phyloP scores from a whole-genome alignment of 2,113 vertebrate species.

The Nettapus auritus region DNA sequence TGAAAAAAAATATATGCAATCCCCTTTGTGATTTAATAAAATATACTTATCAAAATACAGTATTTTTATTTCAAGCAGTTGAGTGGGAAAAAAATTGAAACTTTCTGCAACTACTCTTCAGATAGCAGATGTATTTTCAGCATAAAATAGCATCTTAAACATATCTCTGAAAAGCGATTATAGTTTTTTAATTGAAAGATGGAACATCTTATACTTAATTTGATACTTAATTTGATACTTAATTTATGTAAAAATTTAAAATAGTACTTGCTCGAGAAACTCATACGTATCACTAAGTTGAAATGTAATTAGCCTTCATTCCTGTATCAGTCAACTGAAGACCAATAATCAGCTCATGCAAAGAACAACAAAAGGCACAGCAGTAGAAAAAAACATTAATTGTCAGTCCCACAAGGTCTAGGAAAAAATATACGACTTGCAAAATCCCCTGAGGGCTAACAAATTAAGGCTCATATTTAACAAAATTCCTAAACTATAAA shows the following conservation, averaged over 20 bases:
- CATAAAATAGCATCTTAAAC: background rate
- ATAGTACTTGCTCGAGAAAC: background rate
- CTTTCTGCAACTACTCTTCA: background rate
- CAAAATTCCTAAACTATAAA: constrained; percentile 24
- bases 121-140: background rate
- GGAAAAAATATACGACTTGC: background rate
- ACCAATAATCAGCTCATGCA: background rate
- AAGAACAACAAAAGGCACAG: constrained; percentile 5
- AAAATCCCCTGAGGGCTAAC: background rate
- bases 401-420: background rate
- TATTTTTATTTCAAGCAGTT: background rate
- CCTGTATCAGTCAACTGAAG: background rate
- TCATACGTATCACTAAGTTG: background rate
- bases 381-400: background rate
- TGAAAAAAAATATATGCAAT: constrained; percentile 12
- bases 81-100: background rate
- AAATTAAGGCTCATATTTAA: constrained; percentile 35
- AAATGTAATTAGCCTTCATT: background rate
- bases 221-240: background rate
- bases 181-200: background rate
- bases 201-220: background rate
- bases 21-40: background rate
- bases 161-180: background rate
- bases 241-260: background rate
- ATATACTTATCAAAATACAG: background rate